These are phyloP conservation scores for Oreochromis tanganicae DNA, from an alignment of 2,113 vertebrate species.

Conservation along the genomic window DNA sequence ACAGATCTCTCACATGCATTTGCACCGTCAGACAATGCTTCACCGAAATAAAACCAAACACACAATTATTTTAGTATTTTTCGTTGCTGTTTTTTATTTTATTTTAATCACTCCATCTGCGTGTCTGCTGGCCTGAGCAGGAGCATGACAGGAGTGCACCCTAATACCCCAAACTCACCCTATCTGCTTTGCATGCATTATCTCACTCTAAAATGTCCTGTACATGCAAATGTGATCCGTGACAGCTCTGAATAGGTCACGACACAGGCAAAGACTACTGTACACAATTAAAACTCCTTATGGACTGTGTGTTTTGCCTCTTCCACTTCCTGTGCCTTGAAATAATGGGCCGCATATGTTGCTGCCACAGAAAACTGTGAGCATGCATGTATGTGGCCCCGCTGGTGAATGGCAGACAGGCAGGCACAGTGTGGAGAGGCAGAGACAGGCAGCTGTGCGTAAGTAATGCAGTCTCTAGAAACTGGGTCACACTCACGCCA, in stretches of 20 bases:
- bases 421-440: slow-evolving; percentile 26
- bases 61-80: not conserved
- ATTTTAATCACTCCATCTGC: slow-evolving; percentile 15
- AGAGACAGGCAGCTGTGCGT: slow-evolving; percentile 51
- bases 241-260: not conserved
- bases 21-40: slow-evolving; percentile 3
- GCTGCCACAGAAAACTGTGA: not conserved
- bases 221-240: not conserved
- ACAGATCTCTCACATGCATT: slow-evolving; percentile 2
- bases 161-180: not conserved
- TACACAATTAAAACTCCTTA: not conserved
- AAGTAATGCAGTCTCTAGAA: slow-evolving; percentile 60
- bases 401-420: slow-evolving; percentile 31
- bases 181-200: not conserved
- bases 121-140: slow-evolving; percentile 20
- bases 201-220: not conserved
- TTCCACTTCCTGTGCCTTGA: slow-evolving; percentile 16
- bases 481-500: slow-evolving; percentile 61
- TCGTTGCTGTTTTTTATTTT: not conserved
- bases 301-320: not conserved
- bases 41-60: not conserved
- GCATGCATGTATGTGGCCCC: not conserved
- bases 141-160: not conserved
- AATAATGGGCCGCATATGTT: slow-evolving; percentile 49
- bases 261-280: not conserved